Conservation (phyloP, 2,888 invertebrate species). For the Drosophila infuscata region DNA sequence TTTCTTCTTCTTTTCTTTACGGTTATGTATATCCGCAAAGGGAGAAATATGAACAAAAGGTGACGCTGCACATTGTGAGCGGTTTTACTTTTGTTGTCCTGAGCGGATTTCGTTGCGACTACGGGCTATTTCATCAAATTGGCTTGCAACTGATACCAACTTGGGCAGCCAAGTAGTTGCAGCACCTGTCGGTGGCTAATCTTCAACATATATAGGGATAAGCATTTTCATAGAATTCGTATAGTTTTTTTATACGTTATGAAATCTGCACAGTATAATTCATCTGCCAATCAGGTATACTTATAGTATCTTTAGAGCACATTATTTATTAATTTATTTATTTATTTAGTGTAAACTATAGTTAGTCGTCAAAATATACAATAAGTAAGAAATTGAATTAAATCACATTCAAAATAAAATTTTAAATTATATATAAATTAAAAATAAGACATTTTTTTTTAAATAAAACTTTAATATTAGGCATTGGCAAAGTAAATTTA, state of each 20-base stretch:
- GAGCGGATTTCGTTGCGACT: slow-evolving; percentile 60
- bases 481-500: not conserved
- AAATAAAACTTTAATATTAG: not conserved
- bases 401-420: not conserved
- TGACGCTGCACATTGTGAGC: slow-evolving; percentile 45
- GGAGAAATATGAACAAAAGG: slow-evolving; percentile 53
- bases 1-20: slow-evolving; percentile 26
- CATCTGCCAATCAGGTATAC: not conserved
- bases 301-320: not conserved
- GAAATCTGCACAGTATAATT: not conserved
- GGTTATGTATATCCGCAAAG: slow-evolving; percentile 23
- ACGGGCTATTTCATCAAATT: slow-evolving; percentile 56
- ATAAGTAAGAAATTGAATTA: not conserved
- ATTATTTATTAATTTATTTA: too few species aligned
- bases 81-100: slow-evolving; percentile 34
- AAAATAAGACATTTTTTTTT: not conserved
- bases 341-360: not conserved
- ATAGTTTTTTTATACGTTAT: not conserved
- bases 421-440: not conserved
- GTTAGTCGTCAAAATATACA: not conserved
- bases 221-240: slow-evolving; percentile 2
- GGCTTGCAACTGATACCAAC: slow-evolving; percentile 48
- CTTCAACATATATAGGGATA: slow-evolving; percentile 6
- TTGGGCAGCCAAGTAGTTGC: slow-evolving; percentile 9
- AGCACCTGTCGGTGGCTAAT: slow-evolving; percentile 53